A percentile compares a stretch with the other conserved stretches of the same genome.
Evolutionary conservation across 2,797 vertebrate species (phyloP).

Genomic region (Notolabrus celidotus): DNA sequence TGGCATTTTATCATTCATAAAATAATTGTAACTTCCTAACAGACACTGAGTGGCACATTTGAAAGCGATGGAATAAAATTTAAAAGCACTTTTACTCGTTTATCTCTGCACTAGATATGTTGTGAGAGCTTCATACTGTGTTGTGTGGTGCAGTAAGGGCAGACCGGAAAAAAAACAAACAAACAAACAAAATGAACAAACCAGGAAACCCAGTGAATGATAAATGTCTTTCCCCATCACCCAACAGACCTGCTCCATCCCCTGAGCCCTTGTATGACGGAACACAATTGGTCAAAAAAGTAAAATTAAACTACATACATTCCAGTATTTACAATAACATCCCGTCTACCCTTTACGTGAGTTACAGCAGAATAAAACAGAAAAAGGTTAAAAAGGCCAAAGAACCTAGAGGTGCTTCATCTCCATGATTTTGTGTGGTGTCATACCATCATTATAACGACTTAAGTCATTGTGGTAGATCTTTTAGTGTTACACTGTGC

Average conservation of each 20-base stretch:
- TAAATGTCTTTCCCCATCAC: constrained; percentile 61
- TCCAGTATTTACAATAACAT: constrained; percentile 83
- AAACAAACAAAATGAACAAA: constrained; percentile 41
- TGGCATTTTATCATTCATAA: constrained; percentile 87
- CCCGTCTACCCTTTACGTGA: constrained; percentile 57
- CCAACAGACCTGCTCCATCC: constrained; percentile 53
- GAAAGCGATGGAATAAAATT: constrained; percentile 84
- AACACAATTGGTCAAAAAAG: constrained; percentile 74
- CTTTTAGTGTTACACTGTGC: constrained; percentile 40
- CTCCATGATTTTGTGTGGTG: constrained; percentile 14
- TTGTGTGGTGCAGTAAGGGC: constrained; percentile 64
- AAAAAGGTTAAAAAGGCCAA: constrained; percentile 49
- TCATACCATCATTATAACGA: constrained; percentile 18
- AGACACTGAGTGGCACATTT: constrained; percentile 86
- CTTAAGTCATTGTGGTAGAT: constrained; percentile 34
- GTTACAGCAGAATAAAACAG: constrained; percentile 70
- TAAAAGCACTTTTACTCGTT: constrained; percentile 85
- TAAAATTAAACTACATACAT: constrained; percentile 76
- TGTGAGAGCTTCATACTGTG: constrained; percentile 73
- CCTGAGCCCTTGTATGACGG: constrained; percentile 77
- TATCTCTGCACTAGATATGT: constrained; percentile 84
- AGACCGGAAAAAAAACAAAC: constrained; percentile 41
- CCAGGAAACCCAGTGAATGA: constrained; percentile 65
- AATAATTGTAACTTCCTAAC: constrained; percentile 86
- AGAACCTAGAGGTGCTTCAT: constrained; percentile 52